A percentile compares a stretch with the other conserved stretches of the same genome.
Evolutionary conservation across 2,113 vertebrate species (phyloP).

Genomic region (Chaetodon auriga): DNA sequence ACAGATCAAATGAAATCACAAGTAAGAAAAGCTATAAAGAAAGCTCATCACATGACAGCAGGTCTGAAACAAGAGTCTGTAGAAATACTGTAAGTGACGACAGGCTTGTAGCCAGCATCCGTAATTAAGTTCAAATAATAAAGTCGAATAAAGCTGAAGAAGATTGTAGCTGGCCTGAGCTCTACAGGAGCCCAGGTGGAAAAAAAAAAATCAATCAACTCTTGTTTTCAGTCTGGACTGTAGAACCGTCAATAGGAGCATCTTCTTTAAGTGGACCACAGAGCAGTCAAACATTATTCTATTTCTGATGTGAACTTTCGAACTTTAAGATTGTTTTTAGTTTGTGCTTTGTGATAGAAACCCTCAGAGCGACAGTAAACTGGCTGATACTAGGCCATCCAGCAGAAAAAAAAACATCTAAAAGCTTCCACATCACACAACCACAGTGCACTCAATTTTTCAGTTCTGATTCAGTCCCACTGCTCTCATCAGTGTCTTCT

Average conservation of each 20-base stretch:
- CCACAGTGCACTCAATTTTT: too few species aligned
- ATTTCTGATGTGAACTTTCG: not conserved
- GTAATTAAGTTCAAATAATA: constrained; percentile 42
- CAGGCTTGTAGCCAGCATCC: not conserved
- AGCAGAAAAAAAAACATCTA: too few species aligned
- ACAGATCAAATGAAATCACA: constrained; percentile 19
- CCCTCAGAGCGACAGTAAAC: constrained; percentile 2
- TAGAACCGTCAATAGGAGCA: not conserved
- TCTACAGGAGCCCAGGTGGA: constrained; percentile 8
- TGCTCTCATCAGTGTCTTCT: too few species aligned
- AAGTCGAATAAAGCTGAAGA: constrained; percentile 26
- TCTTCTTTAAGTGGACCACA: not conserved
- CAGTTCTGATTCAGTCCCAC: too few species aligned
- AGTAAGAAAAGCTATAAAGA: constrained; percentile 46
- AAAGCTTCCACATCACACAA: too few species aligned
- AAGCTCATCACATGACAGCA: constrained; percentile 32
- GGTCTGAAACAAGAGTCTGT: not conserved
- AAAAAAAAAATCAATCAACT: constrained; percentile 37
- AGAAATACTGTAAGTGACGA: constrained; percentile 18
- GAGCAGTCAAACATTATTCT: not conserved
- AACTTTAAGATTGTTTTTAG: not conserved
- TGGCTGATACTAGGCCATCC: not conserved
- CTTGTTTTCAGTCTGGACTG: constrained; percentile 24
- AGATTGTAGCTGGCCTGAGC: constrained; percentile 10
- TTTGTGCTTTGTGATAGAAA: not conserved